Percentiles rank a stretch among this genome's conserved stretches.
Conservation (phyloP, 37 sponge, comb jelly and placozoan species). For the Theonella swinhoei region DNA sequence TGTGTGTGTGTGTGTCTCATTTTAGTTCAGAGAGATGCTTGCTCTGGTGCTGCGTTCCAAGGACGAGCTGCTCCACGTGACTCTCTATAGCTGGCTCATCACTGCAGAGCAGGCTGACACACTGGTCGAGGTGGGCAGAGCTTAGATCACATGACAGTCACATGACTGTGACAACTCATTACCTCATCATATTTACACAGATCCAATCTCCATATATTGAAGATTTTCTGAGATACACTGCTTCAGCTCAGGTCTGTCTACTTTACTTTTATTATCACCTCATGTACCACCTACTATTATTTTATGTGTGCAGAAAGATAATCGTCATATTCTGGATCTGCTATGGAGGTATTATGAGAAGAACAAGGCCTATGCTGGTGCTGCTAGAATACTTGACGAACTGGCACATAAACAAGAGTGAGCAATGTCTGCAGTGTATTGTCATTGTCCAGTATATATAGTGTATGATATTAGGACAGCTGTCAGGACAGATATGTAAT, state of each 20-base stretch:
- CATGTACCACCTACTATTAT: constrained; percentile 53
- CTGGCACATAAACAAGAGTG: constrained; percentile 73
- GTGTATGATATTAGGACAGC: background rate
- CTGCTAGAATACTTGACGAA: constrained; percentile 86
- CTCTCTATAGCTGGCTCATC: constrained; percentile 91
- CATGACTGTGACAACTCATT: background rate
- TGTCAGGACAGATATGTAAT: background rate
- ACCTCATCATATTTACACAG: constrained; percentile 30
- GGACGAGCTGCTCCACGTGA: constrained; percentile 90
- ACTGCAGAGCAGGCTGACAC: constrained; percentile 50
- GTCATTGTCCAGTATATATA: background rate
- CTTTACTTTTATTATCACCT: background rate
- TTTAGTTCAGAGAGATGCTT: constrained; percentile 68
- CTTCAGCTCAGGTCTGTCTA: constrained; percentile 50
- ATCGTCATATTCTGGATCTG: constrained; percentile 53
- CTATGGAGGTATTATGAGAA: constrained; percentile 97
- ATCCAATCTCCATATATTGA: constrained; percentile 85
- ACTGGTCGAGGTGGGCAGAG: constrained; percentile 74
- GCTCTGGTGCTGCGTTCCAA: constrained; percentile 55
- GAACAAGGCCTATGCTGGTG: constrained; percentile 81
- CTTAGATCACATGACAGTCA: background rate
- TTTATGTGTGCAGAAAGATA: constrained; percentile 22
- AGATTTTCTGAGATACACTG: constrained; percentile 70
- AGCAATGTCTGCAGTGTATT: background rate
- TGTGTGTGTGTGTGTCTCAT: background rate